Conservation (phyloP, 2,797 vertebrate genomes). For the Pseudomugil tenellus region DNA sequence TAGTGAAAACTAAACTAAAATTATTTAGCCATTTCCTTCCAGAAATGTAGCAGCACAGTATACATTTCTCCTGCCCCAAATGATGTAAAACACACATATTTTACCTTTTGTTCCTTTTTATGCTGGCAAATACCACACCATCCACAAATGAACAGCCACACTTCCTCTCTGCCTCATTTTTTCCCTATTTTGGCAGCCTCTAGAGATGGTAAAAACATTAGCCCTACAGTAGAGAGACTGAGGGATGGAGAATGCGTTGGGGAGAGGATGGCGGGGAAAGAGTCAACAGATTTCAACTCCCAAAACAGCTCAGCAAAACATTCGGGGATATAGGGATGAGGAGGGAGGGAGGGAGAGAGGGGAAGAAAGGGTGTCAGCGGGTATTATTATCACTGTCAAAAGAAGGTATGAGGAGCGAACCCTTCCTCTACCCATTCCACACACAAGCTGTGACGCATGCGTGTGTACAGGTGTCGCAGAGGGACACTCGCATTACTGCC, state of each 20-base stretch:
- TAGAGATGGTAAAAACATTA: conserved; percentile 78
- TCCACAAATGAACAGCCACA: conserved; percentile 48
- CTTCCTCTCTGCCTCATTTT: conserved; percentile 26
- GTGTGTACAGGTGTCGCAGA: conserved; percentile 52
- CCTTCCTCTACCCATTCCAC: conserved; percentile 22
- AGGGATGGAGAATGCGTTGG: conserved; percentile 70
- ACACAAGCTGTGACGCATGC: conserved; percentile 23
- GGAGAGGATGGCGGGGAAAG: conserved; percentile 72
- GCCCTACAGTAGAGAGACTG: conserved; percentile 59
- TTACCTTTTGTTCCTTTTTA: conserved; percentile 30
- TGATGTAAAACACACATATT: conserved; percentile 53
- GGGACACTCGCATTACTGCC: conserved; percentile 9
- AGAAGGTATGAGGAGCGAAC: conserved; percentile 62
- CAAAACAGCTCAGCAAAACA: conserved; percentile 72
- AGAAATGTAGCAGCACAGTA: conserved; percentile 50
- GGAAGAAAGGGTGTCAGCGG: conserved; percentile 78
- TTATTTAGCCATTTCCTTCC: conserved; percentile 65
- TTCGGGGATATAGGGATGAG: conserved; percentile 73
- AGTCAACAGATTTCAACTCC: conserved; percentile 83
- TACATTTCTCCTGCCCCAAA: conserved; percentile 44
- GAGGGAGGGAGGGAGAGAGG: conserved; percentile 50
- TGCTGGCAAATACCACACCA: conserved; percentile 33
- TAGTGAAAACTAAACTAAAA: conserved; percentile 61
- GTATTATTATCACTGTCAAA: conserved; percentile 84
- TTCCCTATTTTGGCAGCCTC: conserved; percentile 43